Conservation (phyloP, 30 jellyfish, hydroid and myxozoan species). For the Hydractinia echinata region DNA sequence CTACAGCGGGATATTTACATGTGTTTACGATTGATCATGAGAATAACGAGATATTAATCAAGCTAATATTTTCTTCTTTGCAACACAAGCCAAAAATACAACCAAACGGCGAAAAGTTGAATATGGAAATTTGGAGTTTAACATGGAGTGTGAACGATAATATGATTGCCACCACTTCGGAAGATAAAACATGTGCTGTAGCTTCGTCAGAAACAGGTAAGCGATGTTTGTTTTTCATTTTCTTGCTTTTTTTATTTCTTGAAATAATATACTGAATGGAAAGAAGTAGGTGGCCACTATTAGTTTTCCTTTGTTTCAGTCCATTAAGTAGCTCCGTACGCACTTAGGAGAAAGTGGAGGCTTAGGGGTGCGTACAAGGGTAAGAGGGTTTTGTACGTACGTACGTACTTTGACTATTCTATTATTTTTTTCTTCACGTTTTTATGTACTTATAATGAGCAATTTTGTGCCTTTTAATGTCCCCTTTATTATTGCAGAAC, state of each 20-base stretch:
- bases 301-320: too few species aligned
- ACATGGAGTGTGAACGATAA: constrained; percentile 67
- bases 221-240: not conserved
- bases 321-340: too few species aligned
- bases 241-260: not conserved
- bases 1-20: constrained; percentile 66
- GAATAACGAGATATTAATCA: constrained; percentile 6
- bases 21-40: constrained; percentile 24
- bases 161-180: constrained; percentile 83
- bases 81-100: constrained; percentile 41
- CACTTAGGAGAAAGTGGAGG: too few species aligned
- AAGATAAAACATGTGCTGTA: constrained; percentile 52
- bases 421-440: too few species aligned
- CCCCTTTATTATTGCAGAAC: too few species aligned
- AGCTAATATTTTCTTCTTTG: constrained; percentile 10
- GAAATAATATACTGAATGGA: not conserved
- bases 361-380: too few species aligned
- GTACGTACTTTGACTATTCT: too few species aligned
- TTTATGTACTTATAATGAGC: too few species aligned
- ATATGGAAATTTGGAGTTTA: constrained; percentile 92
- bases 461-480: too few species aligned
- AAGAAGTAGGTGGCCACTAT: too few species aligned
- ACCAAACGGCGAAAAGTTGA: constrained; percentile 24
- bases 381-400: too few species aligned
- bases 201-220: constrained; percentile 17